Conservation (phyloP, 2,888 invertebrate species). For the Cylindroiulus punctatus region DNA sequence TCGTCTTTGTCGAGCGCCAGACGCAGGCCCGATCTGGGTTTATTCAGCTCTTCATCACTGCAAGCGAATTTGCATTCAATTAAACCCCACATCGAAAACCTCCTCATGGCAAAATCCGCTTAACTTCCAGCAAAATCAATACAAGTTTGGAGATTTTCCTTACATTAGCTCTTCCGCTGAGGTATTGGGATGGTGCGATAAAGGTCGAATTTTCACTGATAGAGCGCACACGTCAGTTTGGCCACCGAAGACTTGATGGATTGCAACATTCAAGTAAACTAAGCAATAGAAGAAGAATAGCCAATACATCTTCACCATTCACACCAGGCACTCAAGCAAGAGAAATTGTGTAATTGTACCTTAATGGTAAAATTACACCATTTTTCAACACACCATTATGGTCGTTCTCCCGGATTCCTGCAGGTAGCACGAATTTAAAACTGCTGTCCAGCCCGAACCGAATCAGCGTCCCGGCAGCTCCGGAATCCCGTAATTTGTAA, state of each 20-base stretch:
- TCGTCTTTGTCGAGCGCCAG: slow-evolving; percentile 18
- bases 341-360: no score
- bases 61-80: neutral
- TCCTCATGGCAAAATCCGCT: neutral
- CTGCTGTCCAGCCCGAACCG: slow-evolving; percentile 63
- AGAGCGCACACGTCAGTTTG: slow-evolving; percentile 59
- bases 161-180: slow-evolving; percentile 1
- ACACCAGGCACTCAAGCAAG: no score
- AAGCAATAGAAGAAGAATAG: slow-evolving; percentile 9
- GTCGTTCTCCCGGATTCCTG: slow-evolving; percentile 58
- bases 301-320: neutral
- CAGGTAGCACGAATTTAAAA: slow-evolving; percentile 63
- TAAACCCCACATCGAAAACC: neutral
- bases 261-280: slow-evolving; percentile 59
- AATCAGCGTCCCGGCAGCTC: slow-evolving; percentile 59
- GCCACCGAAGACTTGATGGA: slow-evolving; percentile 56
- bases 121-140: neutral
- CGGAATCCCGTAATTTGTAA: slow-evolving; percentile 59
- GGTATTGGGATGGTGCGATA: neutral
- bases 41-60: neutral
- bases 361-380: no score
- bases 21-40: neutral
- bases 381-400: slow-evolving; percentile 58
- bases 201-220: neutral
- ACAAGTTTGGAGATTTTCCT: neutral